Evolutionary conservation across 2,888 invertebrate species (phyloP).

Genomic region (Drosophila bunnanda): DNA sequence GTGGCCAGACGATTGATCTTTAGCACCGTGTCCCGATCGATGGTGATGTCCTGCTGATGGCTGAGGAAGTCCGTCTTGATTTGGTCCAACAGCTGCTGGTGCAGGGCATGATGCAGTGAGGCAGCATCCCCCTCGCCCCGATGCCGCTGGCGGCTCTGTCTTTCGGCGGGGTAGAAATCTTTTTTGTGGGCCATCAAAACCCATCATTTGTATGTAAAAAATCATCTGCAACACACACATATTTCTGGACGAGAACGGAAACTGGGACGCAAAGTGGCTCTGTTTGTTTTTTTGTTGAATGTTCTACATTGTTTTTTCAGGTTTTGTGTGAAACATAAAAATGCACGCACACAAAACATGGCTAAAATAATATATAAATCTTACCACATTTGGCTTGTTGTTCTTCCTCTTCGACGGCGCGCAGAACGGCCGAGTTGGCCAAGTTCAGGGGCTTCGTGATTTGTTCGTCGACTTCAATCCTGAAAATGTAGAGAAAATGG

Average conservation of each 20-base stretch:
- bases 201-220: constrained; percentile 3
- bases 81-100: constrained; percentile 80
- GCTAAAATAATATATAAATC: constrained; percentile 84
- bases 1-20: constrained; percentile 84
- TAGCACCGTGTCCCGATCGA: constrained; percentile 84
- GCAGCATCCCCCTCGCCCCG: constrained; percentile 49
- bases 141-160: constrained; percentile 82
- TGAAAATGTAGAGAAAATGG: constrained; percentile 78
- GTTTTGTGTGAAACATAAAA: constrained; percentile 25
- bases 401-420: constrained; percentile 94
- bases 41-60: constrained; percentile 80
- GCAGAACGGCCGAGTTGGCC: constrained; percentile 93
- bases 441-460: constrained; percentile 90
- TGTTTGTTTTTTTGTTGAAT: constrained; percentile 52
- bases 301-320: constrained; percentile 45
- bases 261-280: constrained; percentile 26
- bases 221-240: constrained; percentile 1
- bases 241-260: constrained; percentile 22
- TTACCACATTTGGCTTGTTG: constrained; percentile 87
- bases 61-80: constrained; percentile 79
- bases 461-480: constrained; percentile 92
- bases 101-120: constrained; percentile 66
- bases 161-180: constrained; percentile 56
- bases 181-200: constrained; percentile 24
- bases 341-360: constrained; percentile 22